Percentiles rank a stretch among this genome's conserved stretches.
These are phyloP conservation scores for Cottoperca gobio DNA, from an alignment of 2,797 vertebrate genomes.

Conservation along the genomic window DNA sequence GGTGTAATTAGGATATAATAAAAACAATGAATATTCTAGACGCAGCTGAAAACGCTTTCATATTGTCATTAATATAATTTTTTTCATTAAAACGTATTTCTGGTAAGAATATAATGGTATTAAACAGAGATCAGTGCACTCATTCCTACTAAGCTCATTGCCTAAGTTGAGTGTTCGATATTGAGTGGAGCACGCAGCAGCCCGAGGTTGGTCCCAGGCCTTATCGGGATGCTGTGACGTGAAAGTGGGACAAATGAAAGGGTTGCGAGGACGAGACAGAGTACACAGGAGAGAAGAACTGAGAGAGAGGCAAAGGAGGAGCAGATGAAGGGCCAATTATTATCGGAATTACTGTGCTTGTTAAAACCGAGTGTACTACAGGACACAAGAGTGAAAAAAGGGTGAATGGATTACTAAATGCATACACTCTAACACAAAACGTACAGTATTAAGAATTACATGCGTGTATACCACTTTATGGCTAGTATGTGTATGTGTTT, in stretches of 20 bases:
- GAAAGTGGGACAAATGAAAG: constrained; percentile 65
- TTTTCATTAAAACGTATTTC: constrained; percentile 41
- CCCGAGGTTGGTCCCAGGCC: constrained; percentile 51
- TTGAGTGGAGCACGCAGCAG: constrained; percentile 32
- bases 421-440: constrained; percentile 2
- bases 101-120: constrained; percentile 37
- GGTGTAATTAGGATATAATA: constrained; percentile 68
- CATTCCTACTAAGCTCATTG: constrained; percentile 37
- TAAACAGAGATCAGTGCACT: constrained; percentile 49
- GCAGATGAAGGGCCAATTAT: constrained; percentile 54
- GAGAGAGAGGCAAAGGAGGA: constrained; percentile 35
- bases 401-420: constrained; percentile 25
- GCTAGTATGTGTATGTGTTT: neutral
- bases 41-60: constrained; percentile 52
- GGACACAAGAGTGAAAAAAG: neutral
- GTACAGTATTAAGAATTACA: neutral
- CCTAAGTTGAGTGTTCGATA: constrained; percentile 33
- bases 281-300: constrained; percentile 47
- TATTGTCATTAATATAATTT: constrained; percentile 55
- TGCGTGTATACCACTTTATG: constrained; percentile 15
- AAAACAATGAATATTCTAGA: constrained; percentile 60
- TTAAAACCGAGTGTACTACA: constrained; percentile 49
- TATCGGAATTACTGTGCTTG: constrained; percentile 47
- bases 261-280: constrained; percentile 43
- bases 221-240: constrained; percentile 54